Evolutionary conservation across 2,888 invertebrate genomes (phyloP).

Genomic region (Plutella xylostella): DNA sequence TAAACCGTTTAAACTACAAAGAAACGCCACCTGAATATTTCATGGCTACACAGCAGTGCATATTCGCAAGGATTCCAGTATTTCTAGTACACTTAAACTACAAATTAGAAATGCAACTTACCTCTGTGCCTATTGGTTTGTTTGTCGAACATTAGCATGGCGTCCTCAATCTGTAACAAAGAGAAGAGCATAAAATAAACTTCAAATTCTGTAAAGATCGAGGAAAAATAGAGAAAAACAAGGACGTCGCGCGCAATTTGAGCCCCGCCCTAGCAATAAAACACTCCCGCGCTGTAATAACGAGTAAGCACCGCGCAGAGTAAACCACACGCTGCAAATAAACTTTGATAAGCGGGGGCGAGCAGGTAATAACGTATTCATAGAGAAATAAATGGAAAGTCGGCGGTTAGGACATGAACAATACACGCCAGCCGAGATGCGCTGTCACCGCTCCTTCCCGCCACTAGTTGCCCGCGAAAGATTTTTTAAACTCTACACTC

Average conservation of each 20-base stretch:
- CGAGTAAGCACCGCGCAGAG: conserved; percentile 69
- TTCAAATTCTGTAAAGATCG: conserved; percentile 46
- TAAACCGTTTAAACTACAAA: too few relatives aligned
- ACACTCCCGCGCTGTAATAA: conserved; percentile 67
- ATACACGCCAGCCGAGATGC: conserved; percentile 55
- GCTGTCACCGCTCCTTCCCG: conserved; percentile 48
- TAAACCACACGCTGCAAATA: conserved; percentile 70
- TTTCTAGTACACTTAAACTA: too few relatives aligned
- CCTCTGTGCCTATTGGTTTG: conserved; percentile 99
- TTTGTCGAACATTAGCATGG: conserved; percentile 99
- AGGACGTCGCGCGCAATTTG: conserved; percentile 59
- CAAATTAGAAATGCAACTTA: conserved; percentile 52
- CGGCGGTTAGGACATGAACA: conserved; percentile 66
- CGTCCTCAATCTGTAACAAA: conserved; percentile 96
- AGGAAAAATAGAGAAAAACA: conserved; percentile 54
- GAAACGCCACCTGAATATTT: too few relatives aligned
- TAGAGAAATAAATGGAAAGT: conserved; percentile 72
- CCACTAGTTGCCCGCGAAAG: conserved; percentile 50
- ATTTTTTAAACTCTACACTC: conserved; percentile 49
- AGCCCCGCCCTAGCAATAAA: conserved; percentile 65
- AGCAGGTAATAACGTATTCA: conserved; percentile 71
- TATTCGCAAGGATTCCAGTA: too few relatives aligned
- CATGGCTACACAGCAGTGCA: too few relatives aligned
- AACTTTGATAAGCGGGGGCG: conserved; percentile 70
- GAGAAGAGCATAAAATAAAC: conserved; percentile 44